phyloP scores from a whole-genome alignment of 2,113 vertebrate genomes.

The Serilophus lunatus region DNA sequence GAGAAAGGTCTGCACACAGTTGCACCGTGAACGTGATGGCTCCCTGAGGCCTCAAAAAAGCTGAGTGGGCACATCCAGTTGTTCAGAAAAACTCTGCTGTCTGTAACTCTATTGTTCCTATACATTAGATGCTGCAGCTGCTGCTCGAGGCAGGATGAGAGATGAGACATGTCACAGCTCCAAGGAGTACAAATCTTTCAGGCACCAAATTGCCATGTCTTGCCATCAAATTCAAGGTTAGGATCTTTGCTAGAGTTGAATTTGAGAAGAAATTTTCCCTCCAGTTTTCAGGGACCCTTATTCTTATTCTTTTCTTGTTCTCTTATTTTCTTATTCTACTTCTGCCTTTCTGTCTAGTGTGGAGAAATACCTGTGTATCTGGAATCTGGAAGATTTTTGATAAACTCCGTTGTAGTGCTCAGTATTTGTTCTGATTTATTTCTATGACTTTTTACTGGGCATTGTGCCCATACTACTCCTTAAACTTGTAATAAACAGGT shows the following conservation, averaged over 20 bases:
- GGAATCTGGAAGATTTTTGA: background rate
- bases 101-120: background rate
- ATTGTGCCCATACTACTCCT: fast-evolving
- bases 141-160: background rate
- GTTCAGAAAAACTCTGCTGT: background rate
- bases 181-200: background rate
- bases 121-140: fast-evolving
- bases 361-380: background rate
- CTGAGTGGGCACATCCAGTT: background rate
- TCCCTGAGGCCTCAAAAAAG: background rate
- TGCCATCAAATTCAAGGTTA: background rate
- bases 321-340: background rate
- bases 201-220: background rate
- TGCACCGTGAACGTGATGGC: fast-evolving
- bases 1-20: background rate
- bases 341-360: background rate
- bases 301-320: background rate
- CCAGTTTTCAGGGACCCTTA: background rate
- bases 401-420: background rate
- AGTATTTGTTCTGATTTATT: background rate
- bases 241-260: background rate
- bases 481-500: background rate
- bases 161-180: background rate
- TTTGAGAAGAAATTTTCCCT: background rate
- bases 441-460: background rate